Conservation (phyloP, 2,797 vertebrate genomes). For the Trachops cirrhosus region DNA sequence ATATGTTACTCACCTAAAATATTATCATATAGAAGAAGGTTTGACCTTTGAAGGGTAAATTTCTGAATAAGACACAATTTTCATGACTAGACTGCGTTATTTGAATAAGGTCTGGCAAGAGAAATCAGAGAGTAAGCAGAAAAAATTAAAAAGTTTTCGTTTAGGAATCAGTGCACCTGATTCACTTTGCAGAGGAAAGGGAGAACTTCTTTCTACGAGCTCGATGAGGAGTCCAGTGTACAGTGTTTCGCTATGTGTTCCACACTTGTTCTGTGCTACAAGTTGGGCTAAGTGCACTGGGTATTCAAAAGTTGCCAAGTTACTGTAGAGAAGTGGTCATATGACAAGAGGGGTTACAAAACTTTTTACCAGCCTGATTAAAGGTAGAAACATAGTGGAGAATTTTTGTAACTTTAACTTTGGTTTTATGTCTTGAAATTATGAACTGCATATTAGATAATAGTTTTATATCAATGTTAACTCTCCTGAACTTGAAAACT, state of each 20-base stretch:
- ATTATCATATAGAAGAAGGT: neutral
- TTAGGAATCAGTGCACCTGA: neutral
- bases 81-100: neutral
- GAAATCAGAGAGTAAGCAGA: neutral
- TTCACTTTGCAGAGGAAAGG: neutral
- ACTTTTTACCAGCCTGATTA: neutral
- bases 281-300: neutral
- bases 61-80: constrained; percentile 27
- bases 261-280: neutral
- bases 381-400: neutral
- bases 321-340: neutral
- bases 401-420: neutral
- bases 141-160: neutral
- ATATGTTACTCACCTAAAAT: neutral
- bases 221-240: neutral
- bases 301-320: neutral
- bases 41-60: neutral
- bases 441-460: neutral
- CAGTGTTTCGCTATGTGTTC: neutral
- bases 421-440: constrained; percentile 20
- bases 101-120: neutral
- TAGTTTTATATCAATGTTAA: neutral
- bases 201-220: neutral
- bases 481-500: neutral
- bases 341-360: neutral